Evolutionary conservation across 1,140 invertebrate species (phyloP).

Genomic region (Philopotamus ludificatus): DNA sequence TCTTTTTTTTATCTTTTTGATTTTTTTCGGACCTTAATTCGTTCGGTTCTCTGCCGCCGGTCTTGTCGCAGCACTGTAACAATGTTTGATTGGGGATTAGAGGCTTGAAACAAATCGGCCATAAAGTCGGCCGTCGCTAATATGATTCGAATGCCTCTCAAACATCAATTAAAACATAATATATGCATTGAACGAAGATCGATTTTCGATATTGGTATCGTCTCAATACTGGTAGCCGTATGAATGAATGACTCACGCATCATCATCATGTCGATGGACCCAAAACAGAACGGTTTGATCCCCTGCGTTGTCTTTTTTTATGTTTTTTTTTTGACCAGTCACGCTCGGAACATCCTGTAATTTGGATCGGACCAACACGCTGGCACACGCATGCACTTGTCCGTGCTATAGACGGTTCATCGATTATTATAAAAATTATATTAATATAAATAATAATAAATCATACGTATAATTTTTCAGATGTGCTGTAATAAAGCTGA

Average conservation of each 20-base stretch:
- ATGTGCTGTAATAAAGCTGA: too few species aligned
- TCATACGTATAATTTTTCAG: too few species aligned
- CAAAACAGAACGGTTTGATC: conserved; percentile 21
- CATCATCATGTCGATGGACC: conserved; percentile 21
- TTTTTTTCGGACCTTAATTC: conserved; percentile 22
- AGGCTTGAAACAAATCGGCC: conserved; percentile 8
- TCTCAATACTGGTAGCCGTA: conserved; percentile 19
- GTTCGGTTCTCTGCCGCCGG: conserved; percentile 15
- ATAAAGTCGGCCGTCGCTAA: background rate
- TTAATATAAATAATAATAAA: too few species aligned
- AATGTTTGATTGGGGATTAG: conserved; percentile 22
- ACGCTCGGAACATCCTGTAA: conserved; percentile 41
- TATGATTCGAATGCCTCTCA: too few species aligned
- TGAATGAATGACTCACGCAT: conserved; percentile 27
- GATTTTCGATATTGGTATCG: background rate
- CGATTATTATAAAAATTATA: too few species aligned
- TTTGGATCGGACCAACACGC: conserved; percentile 32
- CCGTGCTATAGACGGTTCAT: too few species aligned
- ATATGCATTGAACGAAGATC: background rate
- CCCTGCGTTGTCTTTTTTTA: conserved; percentile 6
- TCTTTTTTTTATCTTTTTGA: conserved; percentile 9
- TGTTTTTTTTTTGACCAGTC: conserved; percentile 26
- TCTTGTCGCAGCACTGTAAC: conserved; percentile 7
- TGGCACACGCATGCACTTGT: conserved; percentile 40
- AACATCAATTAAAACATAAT: too few species aligned